Conservation (phyloP, 2,113 vertebrate genomes). For the Bos taurus region DNA sequence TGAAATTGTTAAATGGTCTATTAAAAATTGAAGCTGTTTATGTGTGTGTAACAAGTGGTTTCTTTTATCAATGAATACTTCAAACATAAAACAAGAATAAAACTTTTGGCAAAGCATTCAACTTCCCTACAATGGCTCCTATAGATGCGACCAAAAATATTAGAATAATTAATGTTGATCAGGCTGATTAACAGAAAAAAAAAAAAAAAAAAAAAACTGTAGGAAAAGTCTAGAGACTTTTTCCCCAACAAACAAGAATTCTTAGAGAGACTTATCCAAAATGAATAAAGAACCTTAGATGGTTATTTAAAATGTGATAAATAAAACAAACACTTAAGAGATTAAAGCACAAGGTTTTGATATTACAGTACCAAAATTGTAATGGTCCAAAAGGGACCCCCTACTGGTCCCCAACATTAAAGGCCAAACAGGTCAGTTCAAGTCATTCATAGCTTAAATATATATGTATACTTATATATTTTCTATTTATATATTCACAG, state of each 20-base stretch:
- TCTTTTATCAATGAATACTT: not conserved
- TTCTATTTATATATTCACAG: too few species aligned
- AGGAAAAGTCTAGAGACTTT: not conserved
- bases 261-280: not conserved
- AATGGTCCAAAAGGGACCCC: not conserved
- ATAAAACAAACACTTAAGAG: not conserved
- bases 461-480: not conserved
- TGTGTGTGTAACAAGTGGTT: not conserved
- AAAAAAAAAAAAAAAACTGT: not conserved
- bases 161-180: not conserved
- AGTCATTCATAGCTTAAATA: not conserved
- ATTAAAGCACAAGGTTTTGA: not conserved
- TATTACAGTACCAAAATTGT: not conserved
- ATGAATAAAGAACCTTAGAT: not conserved
- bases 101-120: not conserved
- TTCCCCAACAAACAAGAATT: not conserved
- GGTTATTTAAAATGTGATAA: not conserved
- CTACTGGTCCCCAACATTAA: not conserved
- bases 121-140: not conserved
- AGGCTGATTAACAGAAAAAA: not conserved
- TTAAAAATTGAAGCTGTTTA: not conserved
- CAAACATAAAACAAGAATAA: not conserved
- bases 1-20: not conserved
- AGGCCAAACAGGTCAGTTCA: not conserved
- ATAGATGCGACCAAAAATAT: not conserved